Conservation (phyloP, 2,797 vertebrate species). For the Pangasius djambal region DNA sequence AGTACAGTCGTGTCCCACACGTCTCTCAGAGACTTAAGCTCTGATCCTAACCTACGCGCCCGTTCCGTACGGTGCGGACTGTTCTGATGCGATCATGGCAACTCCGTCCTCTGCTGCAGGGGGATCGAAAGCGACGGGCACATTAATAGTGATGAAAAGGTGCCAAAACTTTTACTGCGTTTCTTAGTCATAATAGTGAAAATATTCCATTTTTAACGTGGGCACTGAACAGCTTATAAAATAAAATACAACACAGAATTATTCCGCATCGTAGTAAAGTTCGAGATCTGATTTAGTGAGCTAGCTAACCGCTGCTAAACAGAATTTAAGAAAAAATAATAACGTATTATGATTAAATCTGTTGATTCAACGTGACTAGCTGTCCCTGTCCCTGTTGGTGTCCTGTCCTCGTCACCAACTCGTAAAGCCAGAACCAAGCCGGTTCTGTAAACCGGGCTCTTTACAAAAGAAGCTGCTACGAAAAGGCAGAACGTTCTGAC, state of each 20-base stretch:
- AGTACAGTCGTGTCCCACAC: slow-evolving; percentile 35
- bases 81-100: background rate
- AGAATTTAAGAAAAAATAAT: background rate
- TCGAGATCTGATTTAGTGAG: background rate
- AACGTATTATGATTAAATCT: background rate
- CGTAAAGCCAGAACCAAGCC: background rate
- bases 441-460: background rate
- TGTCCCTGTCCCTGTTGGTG: too few relatives aligned
- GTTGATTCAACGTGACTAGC: background rate
- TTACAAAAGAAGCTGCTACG: background rate
- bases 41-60: background rate
- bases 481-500: background rate
- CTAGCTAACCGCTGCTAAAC: background rate
- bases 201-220: background rate
- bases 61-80: background rate
- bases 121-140: background rate
- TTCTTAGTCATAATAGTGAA: background rate
- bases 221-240: background rate
- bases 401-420: background rate
- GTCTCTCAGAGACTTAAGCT: too few relatives aligned
- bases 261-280: background rate
- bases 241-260: background rate
- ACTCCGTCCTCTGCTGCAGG: background rate
- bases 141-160: background rate
- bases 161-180: background rate